Conservation (phyloP, 2,888 invertebrate species). For the Geophilus truncorum region DNA sequence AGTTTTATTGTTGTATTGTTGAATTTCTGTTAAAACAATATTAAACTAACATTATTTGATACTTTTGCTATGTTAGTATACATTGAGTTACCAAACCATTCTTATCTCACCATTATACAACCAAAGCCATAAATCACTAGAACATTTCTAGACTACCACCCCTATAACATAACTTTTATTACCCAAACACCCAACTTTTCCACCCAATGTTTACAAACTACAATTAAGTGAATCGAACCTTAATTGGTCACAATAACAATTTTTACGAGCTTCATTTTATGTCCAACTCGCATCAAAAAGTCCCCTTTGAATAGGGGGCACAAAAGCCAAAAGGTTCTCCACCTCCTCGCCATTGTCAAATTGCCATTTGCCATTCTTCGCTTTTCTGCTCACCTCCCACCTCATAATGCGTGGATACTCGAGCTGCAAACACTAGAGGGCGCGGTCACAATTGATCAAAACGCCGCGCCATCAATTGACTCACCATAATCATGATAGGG, state of each 20-base stretch:
- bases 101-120: background rate
- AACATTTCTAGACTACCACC: background rate
- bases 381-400: background rate
- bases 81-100: too few relatives aligned
- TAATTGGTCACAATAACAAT: background rate
- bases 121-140: background rate
- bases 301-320: background rate
- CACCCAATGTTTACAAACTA: background rate
- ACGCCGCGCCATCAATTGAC: background rate
- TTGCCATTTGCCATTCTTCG: background rate
- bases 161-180: background rate
- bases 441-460: constrained; percentile 16
- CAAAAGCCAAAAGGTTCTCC: background rate
- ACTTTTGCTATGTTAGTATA: too few relatives aligned
- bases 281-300: background rate
- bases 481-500: background rate
- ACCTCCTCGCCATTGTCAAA: background rate
- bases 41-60: too few relatives aligned
- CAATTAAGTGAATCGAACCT: background rate
- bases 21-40: too few relatives aligned
- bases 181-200: background rate
- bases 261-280: background rate
- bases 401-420: constrained; percentile 20
- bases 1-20: too few relatives aligned
- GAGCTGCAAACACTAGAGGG: constrained; percentile 1